Conservation (phyloP, 2,888 invertebrate genomes). For the Watsonalla binaria region DNA sequence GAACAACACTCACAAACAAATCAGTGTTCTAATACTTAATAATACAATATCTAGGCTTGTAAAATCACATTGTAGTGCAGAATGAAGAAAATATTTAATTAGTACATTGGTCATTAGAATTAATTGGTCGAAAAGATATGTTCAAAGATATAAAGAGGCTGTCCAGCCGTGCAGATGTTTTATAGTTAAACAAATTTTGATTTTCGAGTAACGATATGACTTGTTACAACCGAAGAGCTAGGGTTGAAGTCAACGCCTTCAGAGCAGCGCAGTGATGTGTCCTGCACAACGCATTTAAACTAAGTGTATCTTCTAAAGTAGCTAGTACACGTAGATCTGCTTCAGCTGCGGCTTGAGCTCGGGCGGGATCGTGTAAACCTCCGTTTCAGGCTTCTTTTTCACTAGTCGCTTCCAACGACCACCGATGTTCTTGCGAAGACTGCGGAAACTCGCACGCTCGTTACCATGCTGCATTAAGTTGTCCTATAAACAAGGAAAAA, state of each 20-base stretch:
- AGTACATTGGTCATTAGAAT: slow-evolving; percentile 63
- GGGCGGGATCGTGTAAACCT: slow-evolving; percentile 90
- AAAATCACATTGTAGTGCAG: slow-evolving; percentile 72
- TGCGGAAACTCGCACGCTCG: slow-evolving; percentile 88
- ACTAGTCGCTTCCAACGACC: slow-evolving; percentile 92
- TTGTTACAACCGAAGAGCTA: slow-evolving; percentile 57
- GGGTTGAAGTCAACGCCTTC: slow-evolving; percentile 52
- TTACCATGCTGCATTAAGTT: slow-evolving; percentile 85
- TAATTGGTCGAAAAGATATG: slow-evolving; percentile 76
- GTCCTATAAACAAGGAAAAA: slow-evolving; percentile 81
- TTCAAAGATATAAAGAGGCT: slow-evolving; percentile 52
- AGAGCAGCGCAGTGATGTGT: slow-evolving; percentile 53
- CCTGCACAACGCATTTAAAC: slow-evolving; percentile 59
- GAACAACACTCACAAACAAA: slow-evolving; percentile 61
- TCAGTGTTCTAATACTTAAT: slow-evolving; percentile 77
- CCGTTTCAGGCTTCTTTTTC: slow-evolving; percentile 89
- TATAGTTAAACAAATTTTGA: slow-evolving; percentile 45
- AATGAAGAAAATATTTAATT: slow-evolving; percentile 60
- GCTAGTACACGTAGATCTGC: slow-evolving; percentile 91
- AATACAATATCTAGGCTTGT: slow-evolving; percentile 73
- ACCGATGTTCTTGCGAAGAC: slow-evolving; percentile 90
- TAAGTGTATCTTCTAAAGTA: slow-evolving; percentile 24
- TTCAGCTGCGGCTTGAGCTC: slow-evolving; percentile 92
- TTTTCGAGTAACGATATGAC: slow-evolving; percentile 69
- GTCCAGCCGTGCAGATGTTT: slow-evolving; percentile 49